These are phyloP conservation scores for Zaprionus tsacasi DNA, from an alignment of 1,140 invertebrate species.

Conservation along the genomic window DNA sequence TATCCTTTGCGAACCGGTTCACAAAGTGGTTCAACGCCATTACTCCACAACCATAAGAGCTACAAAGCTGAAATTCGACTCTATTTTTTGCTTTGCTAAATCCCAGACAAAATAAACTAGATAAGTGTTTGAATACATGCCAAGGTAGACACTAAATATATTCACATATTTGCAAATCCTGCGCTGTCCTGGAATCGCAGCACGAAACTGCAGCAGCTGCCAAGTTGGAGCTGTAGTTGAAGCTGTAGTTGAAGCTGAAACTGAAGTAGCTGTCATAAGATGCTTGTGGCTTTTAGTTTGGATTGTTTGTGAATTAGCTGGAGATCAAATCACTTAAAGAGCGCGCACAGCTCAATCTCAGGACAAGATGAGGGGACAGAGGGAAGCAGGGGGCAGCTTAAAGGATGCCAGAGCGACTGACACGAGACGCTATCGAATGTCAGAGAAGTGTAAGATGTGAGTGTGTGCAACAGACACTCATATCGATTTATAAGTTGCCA, in stretches of 20 bases:
- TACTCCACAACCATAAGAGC: not conserved
- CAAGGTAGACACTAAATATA: not conserved
- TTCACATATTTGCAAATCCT: conserved; percentile 4
- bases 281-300: conserved; percentile 42
- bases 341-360: conserved; percentile 63
- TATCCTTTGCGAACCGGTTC: not conserved
- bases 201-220: not conserved
- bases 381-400: conserved; percentile 33
- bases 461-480: conserved; percentile 58
- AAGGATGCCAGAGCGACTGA: conserved; percentile 45
- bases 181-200: not conserved
- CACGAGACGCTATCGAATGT: conserved; percentile 62
- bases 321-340: conserved; percentile 73
- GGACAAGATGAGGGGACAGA: conserved; percentile 8
- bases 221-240: not conserved
- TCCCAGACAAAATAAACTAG: not conserved
- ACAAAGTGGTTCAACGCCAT: not conserved
- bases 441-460: conserved; percentile 33
- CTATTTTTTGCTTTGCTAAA: not conserved
- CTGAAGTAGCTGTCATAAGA: conserved; percentile 32
- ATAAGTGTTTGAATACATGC: not conserved
- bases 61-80: not conserved
- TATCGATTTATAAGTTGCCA: conserved; percentile 74
- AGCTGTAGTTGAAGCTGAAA: not conserved
- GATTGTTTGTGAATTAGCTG: conserved; percentile 69